These are phyloP conservation scores for Callionymus lyra DNA, from an alignment of 2,113 vertebrate genomes.

Conservation along the genomic window DNA sequence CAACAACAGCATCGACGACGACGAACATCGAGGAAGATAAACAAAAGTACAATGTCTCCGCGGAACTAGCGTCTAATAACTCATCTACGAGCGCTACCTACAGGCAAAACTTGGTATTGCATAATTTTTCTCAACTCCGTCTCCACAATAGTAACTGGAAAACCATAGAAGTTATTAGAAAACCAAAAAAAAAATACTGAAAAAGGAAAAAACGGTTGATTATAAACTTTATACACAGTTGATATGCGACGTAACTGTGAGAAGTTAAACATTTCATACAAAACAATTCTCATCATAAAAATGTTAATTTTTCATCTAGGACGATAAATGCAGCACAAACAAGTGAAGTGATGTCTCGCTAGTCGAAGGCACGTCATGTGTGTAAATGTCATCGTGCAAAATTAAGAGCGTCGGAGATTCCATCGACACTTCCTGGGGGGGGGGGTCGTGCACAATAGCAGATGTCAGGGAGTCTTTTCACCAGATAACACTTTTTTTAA, in stretches of 20 bases:
- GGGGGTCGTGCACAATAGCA: constrained; percentile 79
- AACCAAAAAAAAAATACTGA: constrained; percentile 70
- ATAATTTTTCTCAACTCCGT: constrained; percentile 98
- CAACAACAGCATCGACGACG: constrained; percentile 69
- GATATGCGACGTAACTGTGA: constrained; percentile 99
- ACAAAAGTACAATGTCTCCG: constrained; percentile 81
- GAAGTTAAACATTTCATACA: constrained; percentile 95
- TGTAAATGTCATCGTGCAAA: constrained; percentile 99
- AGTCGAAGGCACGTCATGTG: constrained; percentile 99
- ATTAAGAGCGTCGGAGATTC: constrained; percentile 92
- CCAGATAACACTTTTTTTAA: constrained; percentile 64
- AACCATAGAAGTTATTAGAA: constrained; percentile 74
- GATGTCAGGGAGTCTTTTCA: constrained; percentile 59
- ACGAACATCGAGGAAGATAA: constrained; percentile 80
- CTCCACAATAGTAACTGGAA: constrained; percentile 92
- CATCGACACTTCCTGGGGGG: constrained; percentile 82
- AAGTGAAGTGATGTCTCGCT: constrained; percentile 97
- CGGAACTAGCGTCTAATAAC: constrained; percentile 98
- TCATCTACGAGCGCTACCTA: constrained; percentile 99
- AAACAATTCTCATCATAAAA: constrained; percentile 99
- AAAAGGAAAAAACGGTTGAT: constrained; percentile 83
- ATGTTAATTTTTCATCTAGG: constrained; percentile 87
- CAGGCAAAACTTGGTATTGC: constrained; percentile 99
- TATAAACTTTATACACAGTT: constrained; percentile 99
- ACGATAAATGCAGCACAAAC: constrained; percentile 99